Conservation (phyloP, 2,888 invertebrate species). For the Morpho deidamia region DNA sequence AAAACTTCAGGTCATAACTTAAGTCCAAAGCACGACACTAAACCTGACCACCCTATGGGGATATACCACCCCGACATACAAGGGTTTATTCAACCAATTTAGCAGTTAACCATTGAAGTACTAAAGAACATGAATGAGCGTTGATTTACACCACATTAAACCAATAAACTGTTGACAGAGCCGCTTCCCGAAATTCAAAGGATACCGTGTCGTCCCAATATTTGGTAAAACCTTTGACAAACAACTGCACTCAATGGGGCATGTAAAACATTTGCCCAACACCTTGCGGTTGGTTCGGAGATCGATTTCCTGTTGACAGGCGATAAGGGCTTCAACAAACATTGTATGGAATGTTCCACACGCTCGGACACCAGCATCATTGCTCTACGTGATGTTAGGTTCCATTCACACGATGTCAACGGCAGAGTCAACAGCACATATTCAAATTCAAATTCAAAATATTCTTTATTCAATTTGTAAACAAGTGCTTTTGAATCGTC, state of each 20-base stretch:
- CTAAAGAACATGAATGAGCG: slow-evolving; percentile 24
- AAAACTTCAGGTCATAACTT: too few relatives aligned
- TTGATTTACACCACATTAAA: slow-evolving; percentile 26
- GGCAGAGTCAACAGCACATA: not conserved
- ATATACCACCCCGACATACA: too few relatives aligned
- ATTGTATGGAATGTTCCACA: slow-evolving; percentile 42
- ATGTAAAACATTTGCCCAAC: slow-evolving; percentile 39
- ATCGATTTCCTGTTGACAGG: slow-evolving; percentile 49
- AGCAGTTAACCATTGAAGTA: slow-evolving; percentile 5
- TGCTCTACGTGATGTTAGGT: slow-evolving; percentile 6
- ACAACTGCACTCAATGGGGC: slow-evolving; percentile 33
- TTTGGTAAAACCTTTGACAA: slow-evolving; percentile 43
- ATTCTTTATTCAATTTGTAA: too few relatives aligned
- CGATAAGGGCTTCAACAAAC: slow-evolving; percentile 52
- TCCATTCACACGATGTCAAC: too few relatives aligned
- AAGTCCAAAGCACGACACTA: too few relatives aligned
- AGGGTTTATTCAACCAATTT: slow-evolving; percentile 1
- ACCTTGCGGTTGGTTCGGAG: slow-evolving; percentile 35
- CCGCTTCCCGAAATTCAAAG: slow-evolving; percentile 41
- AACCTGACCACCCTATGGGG: too few relatives aligned
- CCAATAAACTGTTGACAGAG: slow-evolving; percentile 32
- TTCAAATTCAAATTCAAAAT: too few relatives aligned
- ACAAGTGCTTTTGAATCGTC: too few relatives aligned
- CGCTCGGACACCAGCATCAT: slow-evolving; percentile 23
- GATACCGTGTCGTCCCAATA: slow-evolving; percentile 39